phyloP scores from a whole-genome alignment of 1,140 invertebrate genomes.

The Macrostomum lignano region DNA sequence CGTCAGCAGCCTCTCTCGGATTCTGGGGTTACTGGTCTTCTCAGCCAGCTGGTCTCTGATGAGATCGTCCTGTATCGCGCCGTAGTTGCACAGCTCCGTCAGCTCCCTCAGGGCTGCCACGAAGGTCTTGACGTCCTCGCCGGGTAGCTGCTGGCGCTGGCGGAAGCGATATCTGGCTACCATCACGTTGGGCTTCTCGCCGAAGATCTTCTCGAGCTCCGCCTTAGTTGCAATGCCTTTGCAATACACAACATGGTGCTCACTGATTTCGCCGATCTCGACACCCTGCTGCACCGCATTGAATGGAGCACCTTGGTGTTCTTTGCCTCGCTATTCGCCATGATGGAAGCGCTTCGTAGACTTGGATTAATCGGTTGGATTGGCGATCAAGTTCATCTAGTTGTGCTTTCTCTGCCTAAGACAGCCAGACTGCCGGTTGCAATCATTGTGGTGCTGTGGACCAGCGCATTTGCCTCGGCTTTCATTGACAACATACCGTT shows the following conservation, averaged over 20 bases:
- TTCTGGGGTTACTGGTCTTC: no score
- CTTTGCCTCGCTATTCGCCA: constrained; percentile 53
- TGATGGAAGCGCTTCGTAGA: constrained; percentile 51
- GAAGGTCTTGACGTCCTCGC: no score
- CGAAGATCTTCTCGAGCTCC: no score
- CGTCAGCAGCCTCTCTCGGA: no score
- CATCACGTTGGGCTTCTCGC: no score
- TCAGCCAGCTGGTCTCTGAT: no score
- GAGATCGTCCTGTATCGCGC: no score
- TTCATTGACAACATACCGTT: constrained; percentile 59
- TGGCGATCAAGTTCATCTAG: constrained; percentile 36
- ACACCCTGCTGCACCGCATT: constrained; percentile 46
- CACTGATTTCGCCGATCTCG: constrained; percentile 42
- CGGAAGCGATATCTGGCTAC: no score
- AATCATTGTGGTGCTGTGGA: constrained; percentile 43
- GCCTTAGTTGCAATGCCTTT: no score
- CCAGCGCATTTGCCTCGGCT: constrained; percentile 45
- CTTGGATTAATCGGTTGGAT: constrained; percentile 43
- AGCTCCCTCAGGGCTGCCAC: no score
- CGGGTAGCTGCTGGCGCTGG: no score
- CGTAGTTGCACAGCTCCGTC: no score
- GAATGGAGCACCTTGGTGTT: constrained; percentile 65
- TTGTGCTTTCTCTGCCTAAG: constrained; percentile 35
- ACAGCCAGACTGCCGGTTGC: constrained; percentile 38
- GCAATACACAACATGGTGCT: constrained; percentile 39